Base-by-base conservation (phyloP, 2,113 vertebrate species). In the Erythrolamprus reginae region DNA sequence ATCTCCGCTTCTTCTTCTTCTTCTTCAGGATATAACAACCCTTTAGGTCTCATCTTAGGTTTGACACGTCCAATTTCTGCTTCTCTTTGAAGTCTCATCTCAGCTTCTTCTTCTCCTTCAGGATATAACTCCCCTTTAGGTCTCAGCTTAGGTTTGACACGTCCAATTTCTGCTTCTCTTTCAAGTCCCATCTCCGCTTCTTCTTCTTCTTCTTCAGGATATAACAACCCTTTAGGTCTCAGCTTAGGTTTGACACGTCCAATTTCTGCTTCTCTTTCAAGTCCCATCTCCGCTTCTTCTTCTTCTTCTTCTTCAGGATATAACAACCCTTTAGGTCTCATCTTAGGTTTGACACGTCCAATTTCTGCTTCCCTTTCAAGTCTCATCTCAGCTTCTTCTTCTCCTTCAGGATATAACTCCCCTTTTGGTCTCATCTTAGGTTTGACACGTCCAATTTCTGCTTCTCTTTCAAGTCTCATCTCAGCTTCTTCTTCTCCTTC, bases 191-290 rank as follows among this genome's bases (percentile, higher is more conserved):
- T 4, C 56, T 58, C 56, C 26, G 24, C 26, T 70, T 70, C n/a
- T 33, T 1, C 26, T 70, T 70, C n/a, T 33, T 1, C 13, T 17
- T 33, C 56, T 58, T 28, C 56, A 58, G 24, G 1, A 58, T 58
- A 58, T 58, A 58, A 58, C 0, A 1, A 4, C 0, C 13, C 4
- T 70, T 33, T 2, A 17, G 2, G n/a, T 5, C 1, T 5, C 61
- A 70, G 0, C 13, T 17, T 6, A 70, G 2, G 28, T 70, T 70
- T 17, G 1, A 7, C 5, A 33, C 0, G 0, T 33, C 5, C n/a
- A 17, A 5, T 1, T 6, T 70, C n/a, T 70, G 13, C 13, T 5
- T 28, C 24, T 10, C 56, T 26, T 58, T 28, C 3, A 10, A 10
- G 26, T 28, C 0, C 3, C 26, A 58, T 0, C 56, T 58, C 26